Evolutionary conservation across 2,113 vertebrate genomes (phyloP).

Genomic region (Diadophis punctatus): DNA sequence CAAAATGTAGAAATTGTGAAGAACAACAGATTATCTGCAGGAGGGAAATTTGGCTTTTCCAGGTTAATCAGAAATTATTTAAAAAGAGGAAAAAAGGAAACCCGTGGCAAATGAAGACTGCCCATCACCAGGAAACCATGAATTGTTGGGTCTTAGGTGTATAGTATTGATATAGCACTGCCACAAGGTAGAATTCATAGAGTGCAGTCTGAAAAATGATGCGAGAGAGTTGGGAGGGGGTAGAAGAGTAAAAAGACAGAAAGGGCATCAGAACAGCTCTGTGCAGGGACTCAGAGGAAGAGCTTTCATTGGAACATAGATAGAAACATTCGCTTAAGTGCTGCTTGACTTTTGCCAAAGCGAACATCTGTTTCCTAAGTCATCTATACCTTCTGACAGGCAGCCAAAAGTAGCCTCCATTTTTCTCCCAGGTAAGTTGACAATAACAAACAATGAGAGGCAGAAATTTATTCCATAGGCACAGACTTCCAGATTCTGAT

Average conservation of each 20-base stretch:
- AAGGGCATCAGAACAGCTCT: not conserved
- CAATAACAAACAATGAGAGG: not conserved
- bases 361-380: not conserved
- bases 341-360: not conserved
- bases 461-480: not conserved
- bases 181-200: not conserved
- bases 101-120: not conserved
- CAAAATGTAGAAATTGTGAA: constrained; percentile 33
- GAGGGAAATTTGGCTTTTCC: constrained; percentile 23
- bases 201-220: not conserved
- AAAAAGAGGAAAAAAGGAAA: not conserved
- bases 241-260: not conserved
- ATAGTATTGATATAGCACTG: not conserved
- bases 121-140: not conserved
- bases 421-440: not conserved
- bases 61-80: constrained; percentile 24
- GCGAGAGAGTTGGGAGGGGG: not conserved
- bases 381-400: not conserved
- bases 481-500: not conserved
- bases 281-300: not conserved
- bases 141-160: not conserved
- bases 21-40: constrained; percentile 22
- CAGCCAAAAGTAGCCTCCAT: not conserved
- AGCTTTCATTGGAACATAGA: not conserved
- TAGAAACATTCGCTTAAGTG: not conserved